Conservation (phyloP, 1,140 invertebrate genomes). For the Pachyrhynchus sulphureomaculatus region DNA sequence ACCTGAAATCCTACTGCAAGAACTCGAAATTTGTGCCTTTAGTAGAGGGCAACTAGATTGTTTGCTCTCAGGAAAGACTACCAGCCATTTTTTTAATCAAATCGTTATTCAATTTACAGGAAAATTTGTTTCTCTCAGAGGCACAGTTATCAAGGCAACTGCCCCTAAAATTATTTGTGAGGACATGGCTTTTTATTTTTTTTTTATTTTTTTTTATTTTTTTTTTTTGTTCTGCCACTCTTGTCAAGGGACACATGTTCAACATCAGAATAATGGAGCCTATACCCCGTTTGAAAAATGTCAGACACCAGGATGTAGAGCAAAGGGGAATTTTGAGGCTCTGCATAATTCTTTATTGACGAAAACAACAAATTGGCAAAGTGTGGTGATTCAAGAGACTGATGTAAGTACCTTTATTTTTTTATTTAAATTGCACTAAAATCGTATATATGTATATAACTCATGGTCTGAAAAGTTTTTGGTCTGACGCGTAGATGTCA, state of each 20-base stretch:
- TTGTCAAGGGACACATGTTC: slow-evolving; percentile 65
- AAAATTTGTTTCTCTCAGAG: slow-evolving; percentile 80
- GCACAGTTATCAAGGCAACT: slow-evolving; percentile 83
- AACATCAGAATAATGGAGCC: slow-evolving; percentile 63
- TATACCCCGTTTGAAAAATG: slow-evolving; percentile 62
- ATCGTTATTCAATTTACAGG: too few relatives aligned
- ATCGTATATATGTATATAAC: slow-evolving; percentile 8
- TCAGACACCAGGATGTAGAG: slow-evolving; percentile 56
- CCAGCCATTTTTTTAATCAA: too few relatives aligned
- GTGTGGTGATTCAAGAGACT: slow-evolving; percentile 74
- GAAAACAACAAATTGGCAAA: slow-evolving; percentile 74
- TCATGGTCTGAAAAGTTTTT: too few relatives aligned
- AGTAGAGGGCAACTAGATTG: too few relatives aligned
- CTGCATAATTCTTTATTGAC: slow-evolving; percentile 68
- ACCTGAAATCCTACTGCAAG: too few relatives aligned
- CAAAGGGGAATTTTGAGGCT: slow-evolving; percentile 66
- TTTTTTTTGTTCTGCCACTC: too few relatives aligned
- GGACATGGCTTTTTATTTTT: slow-evolving; percentile 78
- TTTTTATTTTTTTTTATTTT: too few relatives aligned
- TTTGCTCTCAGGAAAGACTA: too few relatives aligned
- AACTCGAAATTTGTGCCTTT: too few relatives aligned
- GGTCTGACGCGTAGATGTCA: too few relatives aligned
- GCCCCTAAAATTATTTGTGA: slow-evolving; percentile 72
- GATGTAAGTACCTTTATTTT: slow-evolving; percentile 7
- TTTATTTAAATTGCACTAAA: slow-evolving; percentile 61